Evolutionary conservation across 2,113 vertebrate species (phyloP).

Genomic region (Chroicocephalus ridibundus): DNA sequence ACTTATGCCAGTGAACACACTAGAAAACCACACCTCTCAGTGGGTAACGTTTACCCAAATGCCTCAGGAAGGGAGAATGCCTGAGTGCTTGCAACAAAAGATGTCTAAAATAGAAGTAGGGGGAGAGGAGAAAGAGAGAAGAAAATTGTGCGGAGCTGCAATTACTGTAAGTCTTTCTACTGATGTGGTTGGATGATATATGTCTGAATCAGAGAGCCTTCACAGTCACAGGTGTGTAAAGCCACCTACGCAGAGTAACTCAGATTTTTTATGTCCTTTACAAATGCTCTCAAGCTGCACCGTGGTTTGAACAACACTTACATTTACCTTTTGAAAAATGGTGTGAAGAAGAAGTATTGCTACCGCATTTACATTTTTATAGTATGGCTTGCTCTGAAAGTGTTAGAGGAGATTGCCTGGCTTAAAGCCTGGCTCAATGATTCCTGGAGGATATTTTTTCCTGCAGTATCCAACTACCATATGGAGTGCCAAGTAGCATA

Average conservation of each 20-base stretch:
- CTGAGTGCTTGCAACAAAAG: background rate
- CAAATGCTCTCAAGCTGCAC: slow-evolving; percentile 39
- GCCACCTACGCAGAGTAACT: slow-evolving; percentile 16
- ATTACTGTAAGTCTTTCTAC: slow-evolving; percentile 15
- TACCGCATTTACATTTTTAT: slow-evolving; percentile 70
- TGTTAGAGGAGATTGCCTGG: slow-evolving; percentile 70
- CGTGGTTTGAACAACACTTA: slow-evolving; percentile 31
- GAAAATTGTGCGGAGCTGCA: background rate
- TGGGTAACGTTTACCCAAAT: background rate
- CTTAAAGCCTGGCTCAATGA: slow-evolving; percentile 59
- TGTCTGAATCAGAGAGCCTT: slow-evolving; percentile 5
- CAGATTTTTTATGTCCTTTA: slow-evolving; percentile 44
- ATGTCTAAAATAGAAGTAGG: background rate
- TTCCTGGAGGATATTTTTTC: slow-evolving; percentile 58
- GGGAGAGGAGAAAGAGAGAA: background rate
- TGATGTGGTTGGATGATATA: background rate
- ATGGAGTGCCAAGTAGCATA: slow-evolving; percentile 50
- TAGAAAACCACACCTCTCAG: background rate
- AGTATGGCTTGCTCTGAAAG: slow-evolving; percentile 63
- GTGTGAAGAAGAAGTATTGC: slow-evolving; percentile 52
- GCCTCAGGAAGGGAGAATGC: background rate
- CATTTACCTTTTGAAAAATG: slow-evolving; percentile 56
- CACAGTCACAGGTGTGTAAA: slow-evolving; percentile 40
- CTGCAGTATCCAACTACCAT: slow-evolving; percentile 36
- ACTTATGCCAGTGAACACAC: background rate